phyloP scores from a whole-genome alignment of 2,888 invertebrate species.

The Callosobruchus maculatus region DNA sequence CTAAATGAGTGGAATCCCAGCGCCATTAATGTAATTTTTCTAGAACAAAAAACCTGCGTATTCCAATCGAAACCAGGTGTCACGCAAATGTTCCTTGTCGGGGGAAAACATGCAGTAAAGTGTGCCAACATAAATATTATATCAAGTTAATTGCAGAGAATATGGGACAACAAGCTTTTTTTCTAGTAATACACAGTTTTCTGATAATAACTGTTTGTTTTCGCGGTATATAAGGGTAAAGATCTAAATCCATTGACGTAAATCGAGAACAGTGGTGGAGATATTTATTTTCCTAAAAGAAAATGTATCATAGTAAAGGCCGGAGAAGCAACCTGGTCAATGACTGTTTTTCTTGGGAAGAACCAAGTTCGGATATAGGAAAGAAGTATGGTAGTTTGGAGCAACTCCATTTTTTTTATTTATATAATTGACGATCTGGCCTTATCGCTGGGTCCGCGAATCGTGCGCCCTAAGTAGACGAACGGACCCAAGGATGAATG shows the following conservation, averaged over 20 bases:
- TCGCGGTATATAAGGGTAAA: neutral
- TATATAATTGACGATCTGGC: no score
- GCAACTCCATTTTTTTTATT: no score
- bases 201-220: neutral
- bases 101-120: neutral
- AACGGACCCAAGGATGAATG: no score
- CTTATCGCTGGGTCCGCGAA: no score
- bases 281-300: no score
- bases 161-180: neutral
- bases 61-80: neutral
- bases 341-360: no score
- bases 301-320: no score
- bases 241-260: neutral
- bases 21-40: neutral
- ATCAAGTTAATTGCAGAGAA: neutral
- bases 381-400: no score
- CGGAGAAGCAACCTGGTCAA: no score
- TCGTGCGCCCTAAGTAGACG: no score
- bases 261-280: neutral
- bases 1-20: no score
- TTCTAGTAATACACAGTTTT: neutral
- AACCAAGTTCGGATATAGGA: no score
- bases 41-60: neutral
- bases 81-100: neutral
- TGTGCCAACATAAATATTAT: neutral